These are phyloP conservation scores for Oegoconia quadripuncta DNA, from an alignment of 2,888 invertebrate genomes.

Conservation along the genomic window DNA sequence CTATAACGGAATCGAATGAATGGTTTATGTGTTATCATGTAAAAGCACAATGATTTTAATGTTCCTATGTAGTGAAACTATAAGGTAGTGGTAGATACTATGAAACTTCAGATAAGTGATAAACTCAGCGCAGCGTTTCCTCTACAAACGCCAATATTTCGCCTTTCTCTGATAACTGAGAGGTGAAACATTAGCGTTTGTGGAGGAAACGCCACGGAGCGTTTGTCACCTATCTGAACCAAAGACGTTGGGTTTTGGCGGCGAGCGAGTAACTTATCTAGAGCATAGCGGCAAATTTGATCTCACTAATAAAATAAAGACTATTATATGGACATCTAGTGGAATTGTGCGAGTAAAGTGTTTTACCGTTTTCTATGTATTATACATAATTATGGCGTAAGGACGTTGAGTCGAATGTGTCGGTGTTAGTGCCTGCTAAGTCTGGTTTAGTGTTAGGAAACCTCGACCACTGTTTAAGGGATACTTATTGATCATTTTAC, in stretches of 20 bases:
- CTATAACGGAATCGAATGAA: conserved; percentile 25
- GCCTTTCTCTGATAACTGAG: no score
- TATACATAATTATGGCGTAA: conserved; percentile 53
- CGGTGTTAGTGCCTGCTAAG: conserved; percentile 73
- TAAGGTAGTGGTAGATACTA: conserved; percentile 4
- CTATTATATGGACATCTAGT: conserved; percentile 66
- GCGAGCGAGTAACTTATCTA: conserved; percentile 37
- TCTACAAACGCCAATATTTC: no score
- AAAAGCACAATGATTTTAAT: conserved; percentile 22
- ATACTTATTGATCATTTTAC: conserved; percentile 58
- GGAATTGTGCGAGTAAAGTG: conserved; percentile 72
- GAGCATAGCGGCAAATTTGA: conserved; percentile 71
- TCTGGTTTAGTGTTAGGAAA: conserved; percentile 58
- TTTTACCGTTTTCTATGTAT: conserved; percentile 73
- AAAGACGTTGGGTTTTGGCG: no score
- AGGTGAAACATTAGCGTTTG: no score
- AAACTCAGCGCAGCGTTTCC: no score
- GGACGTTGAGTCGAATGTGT: conserved; percentile 53
- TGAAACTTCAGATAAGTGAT: not conserved
- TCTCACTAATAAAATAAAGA: conserved; percentile 74
- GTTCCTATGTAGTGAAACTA: conserved; percentile 27
- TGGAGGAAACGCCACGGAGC: no score
- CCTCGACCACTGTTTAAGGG: conserved; percentile 59
- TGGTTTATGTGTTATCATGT: no score
- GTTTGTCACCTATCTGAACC: no score